Evolutionary conservation across 2,888 invertebrate genomes (phyloP).

Genomic region (Brachycybe producta): DNA sequence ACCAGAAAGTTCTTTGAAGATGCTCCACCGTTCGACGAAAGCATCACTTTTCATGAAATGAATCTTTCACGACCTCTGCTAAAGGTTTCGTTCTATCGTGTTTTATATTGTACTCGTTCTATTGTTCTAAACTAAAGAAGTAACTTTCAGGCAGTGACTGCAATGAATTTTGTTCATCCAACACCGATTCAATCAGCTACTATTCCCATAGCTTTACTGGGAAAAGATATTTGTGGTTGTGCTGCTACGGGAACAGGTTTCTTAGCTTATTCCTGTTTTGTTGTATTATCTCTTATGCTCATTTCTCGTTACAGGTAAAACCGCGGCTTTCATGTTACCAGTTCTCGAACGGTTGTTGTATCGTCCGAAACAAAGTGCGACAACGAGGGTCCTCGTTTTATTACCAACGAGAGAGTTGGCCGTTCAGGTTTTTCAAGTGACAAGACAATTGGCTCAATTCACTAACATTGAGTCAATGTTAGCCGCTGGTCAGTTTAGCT

Average conservation of each 20-base stretch:
- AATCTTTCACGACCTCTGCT: slow-evolving; percentile 86
- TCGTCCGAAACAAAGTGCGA: slow-evolving; percentile 54
- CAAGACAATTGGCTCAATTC: slow-evolving; percentile 77
- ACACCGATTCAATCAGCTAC: slow-evolving; percentile 95
- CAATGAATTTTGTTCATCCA: slow-evolving; percentile 80
- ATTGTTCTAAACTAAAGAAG: background rate
- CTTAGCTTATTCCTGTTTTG: slow-evolving; percentile 4
- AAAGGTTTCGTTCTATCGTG: slow-evolving; percentile 41
- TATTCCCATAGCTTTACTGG: slow-evolving; percentile 81
- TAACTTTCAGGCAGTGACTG: slow-evolving; percentile 54
- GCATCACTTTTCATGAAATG: slow-evolving; percentile 60
- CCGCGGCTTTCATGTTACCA: slow-evolving; percentile 96
- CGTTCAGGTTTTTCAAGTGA: slow-evolving; percentile 92
- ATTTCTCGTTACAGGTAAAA: slow-evolving; percentile 59
- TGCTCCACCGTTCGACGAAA: slow-evolving; percentile 41
- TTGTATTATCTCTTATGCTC: background rate
- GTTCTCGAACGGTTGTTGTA: slow-evolving; percentile 85
- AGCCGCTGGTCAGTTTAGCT: slow-evolving; percentile 40
- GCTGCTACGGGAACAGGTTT: slow-evolving; percentile 79
- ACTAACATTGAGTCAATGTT: slow-evolving; percentile 63
- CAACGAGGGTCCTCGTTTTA: slow-evolving; percentile 74
- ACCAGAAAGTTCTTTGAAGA: slow-evolving; percentile 46
- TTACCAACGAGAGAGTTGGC: slow-evolving; percentile 96
- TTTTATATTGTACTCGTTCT: background rate
- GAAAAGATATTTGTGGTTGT: slow-evolving; percentile 94